Conservation (phyloP, 2,797 vertebrate genomes). For the Manis javanica region DNA sequence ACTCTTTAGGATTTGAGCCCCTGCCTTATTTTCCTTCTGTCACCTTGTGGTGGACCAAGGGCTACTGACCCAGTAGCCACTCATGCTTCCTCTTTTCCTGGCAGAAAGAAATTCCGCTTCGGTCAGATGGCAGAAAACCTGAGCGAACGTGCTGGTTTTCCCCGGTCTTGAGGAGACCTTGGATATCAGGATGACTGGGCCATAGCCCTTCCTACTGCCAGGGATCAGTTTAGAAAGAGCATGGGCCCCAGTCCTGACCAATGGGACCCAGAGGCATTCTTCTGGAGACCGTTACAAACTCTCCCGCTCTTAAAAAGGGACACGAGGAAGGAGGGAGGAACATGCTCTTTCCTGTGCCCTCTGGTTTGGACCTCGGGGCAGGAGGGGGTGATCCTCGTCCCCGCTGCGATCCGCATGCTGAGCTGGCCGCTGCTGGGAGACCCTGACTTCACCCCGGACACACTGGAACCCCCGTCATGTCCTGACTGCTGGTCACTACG, state of each 20-base stretch:
- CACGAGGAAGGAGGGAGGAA: too few relatives aligned
- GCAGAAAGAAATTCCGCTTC: background rate
- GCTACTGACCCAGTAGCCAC: background rate
- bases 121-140: background rate
- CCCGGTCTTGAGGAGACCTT: background rate
- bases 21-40: background rate
- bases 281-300: too few relatives aligned
- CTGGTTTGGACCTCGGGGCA: background rate
- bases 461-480: accelerated
- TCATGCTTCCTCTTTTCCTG: background rate
- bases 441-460: background rate
- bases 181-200: background rate
- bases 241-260: accelerated
- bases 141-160: background rate
- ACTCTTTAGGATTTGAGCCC: background rate
- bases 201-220: background rate
- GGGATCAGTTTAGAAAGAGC: background rate
- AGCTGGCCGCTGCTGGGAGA: background rate
- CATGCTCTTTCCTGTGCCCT: accelerated
- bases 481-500: background rate
- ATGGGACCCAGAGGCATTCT: accelerated
- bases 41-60: background rate
- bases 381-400: background rate
- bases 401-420: background rate
- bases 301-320: background rate